Percentiles rank a stretch among this genome's conserved stretches.
These are phyloP conservation scores for Nibea albiflora DNA, from an alignment of 2,113 vertebrate genomes.

Conservation along the genomic window DNA sequence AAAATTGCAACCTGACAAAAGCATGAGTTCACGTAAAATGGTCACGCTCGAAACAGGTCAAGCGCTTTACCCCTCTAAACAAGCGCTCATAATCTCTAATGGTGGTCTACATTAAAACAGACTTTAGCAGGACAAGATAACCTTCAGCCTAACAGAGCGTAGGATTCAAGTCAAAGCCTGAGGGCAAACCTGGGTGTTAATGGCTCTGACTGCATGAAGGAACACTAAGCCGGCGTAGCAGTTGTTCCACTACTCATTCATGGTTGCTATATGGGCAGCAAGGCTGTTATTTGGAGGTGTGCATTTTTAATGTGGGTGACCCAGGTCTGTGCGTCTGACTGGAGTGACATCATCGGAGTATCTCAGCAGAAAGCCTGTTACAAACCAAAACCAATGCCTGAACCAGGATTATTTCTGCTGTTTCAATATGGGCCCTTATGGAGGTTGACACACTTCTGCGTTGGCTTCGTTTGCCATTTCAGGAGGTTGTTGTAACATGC, in stretches of 20 bases:
- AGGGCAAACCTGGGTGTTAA: background rate
- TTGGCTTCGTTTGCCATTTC: no score
- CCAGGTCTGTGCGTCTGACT: constrained; percentile 6
- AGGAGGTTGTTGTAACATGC: no score
- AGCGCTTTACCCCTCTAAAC: background rate
- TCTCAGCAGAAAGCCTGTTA: background rate
- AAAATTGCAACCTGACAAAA: constrained; percentile 3
- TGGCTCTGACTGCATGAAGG: background rate
- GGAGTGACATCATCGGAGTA: background rate
- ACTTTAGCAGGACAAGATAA: constrained; percentile 10
- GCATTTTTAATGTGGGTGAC: background rate
- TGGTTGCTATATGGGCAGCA: background rate
- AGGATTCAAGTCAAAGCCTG: constrained; percentile 4
- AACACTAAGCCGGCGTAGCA: background rate
- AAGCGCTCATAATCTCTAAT: constrained; percentile 6
- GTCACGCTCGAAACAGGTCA: constrained; percentile 10
- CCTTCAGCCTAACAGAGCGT: constrained; percentile 2
- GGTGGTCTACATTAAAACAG: constrained; percentile 1
- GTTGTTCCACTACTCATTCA: background rate
- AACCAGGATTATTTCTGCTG: no score
- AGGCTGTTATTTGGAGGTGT: background rate
- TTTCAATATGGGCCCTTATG: no score
- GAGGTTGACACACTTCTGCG: no score
- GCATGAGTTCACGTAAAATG: background rate
- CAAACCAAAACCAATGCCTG: background rate